A percentile compares a stretch with the other conserved stretches of the same genome.
These are phyloP conservation scores for Cavia porcellus DNA, from an alignment of 2,113 vertebrate species.

Conservation along the genomic window DNA sequence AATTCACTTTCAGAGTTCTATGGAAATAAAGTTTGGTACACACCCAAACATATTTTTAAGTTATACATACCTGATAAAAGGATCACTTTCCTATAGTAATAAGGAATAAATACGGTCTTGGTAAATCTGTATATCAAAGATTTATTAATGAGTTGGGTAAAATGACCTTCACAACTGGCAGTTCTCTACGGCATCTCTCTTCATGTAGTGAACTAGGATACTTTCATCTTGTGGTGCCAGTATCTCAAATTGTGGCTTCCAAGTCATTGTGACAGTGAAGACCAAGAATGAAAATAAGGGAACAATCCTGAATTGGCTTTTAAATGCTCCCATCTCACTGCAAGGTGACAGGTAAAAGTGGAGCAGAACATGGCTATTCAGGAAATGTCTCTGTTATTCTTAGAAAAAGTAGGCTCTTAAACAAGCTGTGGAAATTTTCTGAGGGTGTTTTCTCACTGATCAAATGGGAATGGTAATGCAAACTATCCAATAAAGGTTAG, in stretches of 20 bases:
- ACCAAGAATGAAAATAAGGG: background rate
- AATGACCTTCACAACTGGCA: background rate
- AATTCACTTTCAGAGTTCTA: conserved; percentile 38
- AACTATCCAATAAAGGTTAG: background rate
- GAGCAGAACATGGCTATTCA: background rate
- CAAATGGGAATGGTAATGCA: background rate
- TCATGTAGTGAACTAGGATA: background rate
- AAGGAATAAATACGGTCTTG: conserved; percentile 9
- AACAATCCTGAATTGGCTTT: background rate
- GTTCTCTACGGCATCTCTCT: background rate
- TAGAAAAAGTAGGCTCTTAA: background rate
- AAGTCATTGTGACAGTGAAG: background rate
- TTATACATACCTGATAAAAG: conserved; percentile 2
- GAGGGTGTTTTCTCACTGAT: background rate
- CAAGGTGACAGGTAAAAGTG: background rate
- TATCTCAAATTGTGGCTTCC: background rate
- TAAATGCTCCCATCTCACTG: background rate
- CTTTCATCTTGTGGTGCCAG: background rate
- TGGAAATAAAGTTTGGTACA: conserved; percentile 4
- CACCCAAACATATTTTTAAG: conserved; percentile 44
- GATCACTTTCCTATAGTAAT: background rate
- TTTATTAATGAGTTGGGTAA: conserved; percentile 1
- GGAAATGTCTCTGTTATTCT: background rate
- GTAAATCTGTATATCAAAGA: background rate
- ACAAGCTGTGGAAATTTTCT: background rate